These are phyloP conservation scores for Ariolimax columbianus DNA, from an alignment of 2,888 invertebrate genomes.

Conservation along the genomic window DNA sequence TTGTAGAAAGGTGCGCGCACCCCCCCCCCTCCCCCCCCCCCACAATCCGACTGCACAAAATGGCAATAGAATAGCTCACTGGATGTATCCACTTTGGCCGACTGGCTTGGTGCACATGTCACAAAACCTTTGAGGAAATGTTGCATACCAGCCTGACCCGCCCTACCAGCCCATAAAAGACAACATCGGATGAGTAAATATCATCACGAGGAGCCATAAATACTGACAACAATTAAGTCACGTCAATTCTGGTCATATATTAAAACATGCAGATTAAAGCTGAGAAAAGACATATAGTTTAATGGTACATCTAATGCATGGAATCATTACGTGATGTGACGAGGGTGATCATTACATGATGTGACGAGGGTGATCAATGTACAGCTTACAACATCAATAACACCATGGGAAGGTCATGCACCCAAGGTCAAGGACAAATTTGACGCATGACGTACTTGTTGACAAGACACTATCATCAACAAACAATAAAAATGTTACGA, in stretches of 20 bases:
- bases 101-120: too few relatives aligned
- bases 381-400: not conserved
- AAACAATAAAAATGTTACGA: not conserved
- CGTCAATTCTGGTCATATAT: not conserved
- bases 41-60: too few relatives aligned
- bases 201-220: not conserved
- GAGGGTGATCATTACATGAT: too few relatives aligned
- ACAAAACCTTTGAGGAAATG: too few relatives aligned
- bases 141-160: too few relatives aligned
- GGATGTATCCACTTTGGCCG: too few relatives aligned
- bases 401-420: not conserved
- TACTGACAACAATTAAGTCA: conserved; percentile 1
- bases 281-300: conserved; percentile 3
- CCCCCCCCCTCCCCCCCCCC: too few relatives aligned
- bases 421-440: not conserved
- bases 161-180: too few relatives aligned
- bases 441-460: not conserved
- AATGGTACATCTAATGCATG: conserved; percentile 29
- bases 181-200: not conserved
- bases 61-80: too few relatives aligned
- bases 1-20: too few relatives aligned
- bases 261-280: conserved; percentile 21
- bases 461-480: not conserved
- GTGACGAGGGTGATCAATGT: not conserved
- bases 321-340: conserved; percentile 10